Conservation (phyloP, 2,113 vertebrate species). For the Tretioscincus oriximinensis region DNA sequence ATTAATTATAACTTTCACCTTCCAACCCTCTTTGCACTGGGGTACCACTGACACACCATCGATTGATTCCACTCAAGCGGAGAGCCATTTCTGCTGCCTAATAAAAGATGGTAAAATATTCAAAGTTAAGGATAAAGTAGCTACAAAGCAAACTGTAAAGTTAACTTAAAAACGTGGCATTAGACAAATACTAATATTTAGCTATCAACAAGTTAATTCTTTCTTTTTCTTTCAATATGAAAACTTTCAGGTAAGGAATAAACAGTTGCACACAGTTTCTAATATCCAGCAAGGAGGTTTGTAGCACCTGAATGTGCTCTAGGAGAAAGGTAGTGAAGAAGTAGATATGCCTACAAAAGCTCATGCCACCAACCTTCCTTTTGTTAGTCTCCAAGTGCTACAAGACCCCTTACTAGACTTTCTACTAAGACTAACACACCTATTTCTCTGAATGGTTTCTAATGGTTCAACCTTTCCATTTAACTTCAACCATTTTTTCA, state of each 20-base stretch:
- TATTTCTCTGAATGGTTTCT: neutral
- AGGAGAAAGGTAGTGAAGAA: too few relatives aligned
- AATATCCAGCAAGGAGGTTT: too few relatives aligned
- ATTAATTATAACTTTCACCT: slow-evolving; percentile 71
- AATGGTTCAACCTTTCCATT: too few relatives aligned
- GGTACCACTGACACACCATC: slow-evolving; percentile 97
- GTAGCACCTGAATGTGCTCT: too few relatives aligned
- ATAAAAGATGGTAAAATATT: slow-evolving; percentile 13
- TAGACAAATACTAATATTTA: neutral
- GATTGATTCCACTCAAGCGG: slow-evolving; percentile 91
- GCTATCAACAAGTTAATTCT: too few relatives aligned
- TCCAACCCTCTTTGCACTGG: slow-evolving; percentile 97
- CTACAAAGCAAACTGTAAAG: neutral
- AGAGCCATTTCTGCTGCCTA: slow-evolving; percentile 98
- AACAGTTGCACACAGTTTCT: too few relatives aligned
- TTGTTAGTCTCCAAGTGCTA: too few relatives aligned
- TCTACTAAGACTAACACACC: too few relatives aligned
- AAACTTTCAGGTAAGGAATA: too few relatives aligned
- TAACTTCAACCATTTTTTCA: neutral
- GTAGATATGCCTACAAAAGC: neutral
- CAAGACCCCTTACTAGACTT: too few relatives aligned
- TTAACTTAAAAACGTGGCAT: neutral
- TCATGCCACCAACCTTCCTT: too few relatives aligned
- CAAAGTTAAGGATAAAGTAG: neutral
- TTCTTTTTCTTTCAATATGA: too few relatives aligned